These are phyloP conservation scores for Macropus fuliginosus DNA, from an alignment of 2,797 vertebrate species.

Conservation along the genomic window DNA sequence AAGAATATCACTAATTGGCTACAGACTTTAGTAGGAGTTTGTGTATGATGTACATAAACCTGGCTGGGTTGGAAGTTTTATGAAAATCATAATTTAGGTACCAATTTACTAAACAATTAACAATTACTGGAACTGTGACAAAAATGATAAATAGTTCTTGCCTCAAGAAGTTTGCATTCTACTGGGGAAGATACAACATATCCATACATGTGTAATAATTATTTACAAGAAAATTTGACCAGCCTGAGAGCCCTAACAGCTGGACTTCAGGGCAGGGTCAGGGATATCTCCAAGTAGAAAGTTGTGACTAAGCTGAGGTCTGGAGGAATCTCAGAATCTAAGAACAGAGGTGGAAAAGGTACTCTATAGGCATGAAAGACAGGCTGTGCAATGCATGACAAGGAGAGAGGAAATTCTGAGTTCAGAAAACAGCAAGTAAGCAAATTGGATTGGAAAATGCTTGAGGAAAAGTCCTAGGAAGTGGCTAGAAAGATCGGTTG, in stretches of 20 bases:
- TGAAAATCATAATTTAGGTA: not conserved
- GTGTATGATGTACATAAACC: not conserved
- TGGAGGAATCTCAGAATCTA: not conserved
- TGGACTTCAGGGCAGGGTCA: not conserved
- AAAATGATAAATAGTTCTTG: not conserved
- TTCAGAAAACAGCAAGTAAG: not conserved
- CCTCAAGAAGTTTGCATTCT: not conserved
- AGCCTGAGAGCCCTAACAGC: not conserved
- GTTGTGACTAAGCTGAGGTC: not conserved
- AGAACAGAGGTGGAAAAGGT: not conserved
- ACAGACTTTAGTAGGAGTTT: not conserved
- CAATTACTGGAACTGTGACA: not conserved
- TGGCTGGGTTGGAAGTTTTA: not conserved
- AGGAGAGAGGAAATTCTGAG: not conserved
- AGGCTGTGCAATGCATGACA: not conserved
- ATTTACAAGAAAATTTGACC: not conserved
- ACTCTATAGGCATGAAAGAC: not conserved
- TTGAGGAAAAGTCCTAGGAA: not conserved
- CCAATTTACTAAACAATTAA: not conserved
- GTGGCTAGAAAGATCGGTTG: not conserved
- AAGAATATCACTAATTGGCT: not conserved
- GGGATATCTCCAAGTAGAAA: not conserved
- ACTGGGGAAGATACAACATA: not conserved
- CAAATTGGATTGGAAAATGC: not conserved
- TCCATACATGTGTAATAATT: not conserved